Conservation (phyloP, 2,113 vertebrate genomes). For the Pedetes capensis region DNA sequence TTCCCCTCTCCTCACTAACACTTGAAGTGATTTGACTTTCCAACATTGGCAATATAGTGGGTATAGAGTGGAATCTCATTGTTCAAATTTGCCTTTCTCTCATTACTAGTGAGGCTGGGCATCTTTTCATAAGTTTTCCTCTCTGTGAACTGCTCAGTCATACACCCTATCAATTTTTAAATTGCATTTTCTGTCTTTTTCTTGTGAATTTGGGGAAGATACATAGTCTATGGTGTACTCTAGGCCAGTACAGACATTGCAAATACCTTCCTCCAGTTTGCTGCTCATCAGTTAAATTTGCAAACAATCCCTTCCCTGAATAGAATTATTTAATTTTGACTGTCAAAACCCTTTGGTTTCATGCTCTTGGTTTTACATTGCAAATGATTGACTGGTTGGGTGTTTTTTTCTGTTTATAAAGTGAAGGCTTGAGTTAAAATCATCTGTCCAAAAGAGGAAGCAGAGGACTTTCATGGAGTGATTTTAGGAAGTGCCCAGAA, state of each 20-base stretch:
- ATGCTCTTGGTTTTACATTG: neutral
- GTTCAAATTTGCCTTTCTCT: constrained; percentile 5
- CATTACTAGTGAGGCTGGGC: too few relatives aligned
- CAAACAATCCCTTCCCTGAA: neutral
- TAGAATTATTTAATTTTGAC: constrained; percentile 33
- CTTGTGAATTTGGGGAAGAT: neutral
- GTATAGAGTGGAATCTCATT: neutral
- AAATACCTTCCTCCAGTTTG: neutral
- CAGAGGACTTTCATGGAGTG: neutral
- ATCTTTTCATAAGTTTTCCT: neutral
- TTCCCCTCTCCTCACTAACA: neutral
- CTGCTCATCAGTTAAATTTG: neutral
- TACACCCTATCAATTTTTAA: neutral
- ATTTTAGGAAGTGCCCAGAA: neutral
- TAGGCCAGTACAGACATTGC: neutral
- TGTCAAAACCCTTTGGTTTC: neutral
- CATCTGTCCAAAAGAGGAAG: constrained; percentile 29
- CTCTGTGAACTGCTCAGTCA: neutral
- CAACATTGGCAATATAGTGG: neutral
- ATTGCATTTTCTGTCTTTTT: neutral
- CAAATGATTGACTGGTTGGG: neutral
- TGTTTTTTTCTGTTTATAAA: constrained; percentile 23
- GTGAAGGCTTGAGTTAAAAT: constrained; percentile 13
- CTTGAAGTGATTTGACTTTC: constrained; percentile 8
- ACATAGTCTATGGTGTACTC: neutral